These are phyloP conservation scores for Ptyas mucosa DNA, from an alignment of 2,113 vertebrate species.

Conservation along the genomic window DNA sequence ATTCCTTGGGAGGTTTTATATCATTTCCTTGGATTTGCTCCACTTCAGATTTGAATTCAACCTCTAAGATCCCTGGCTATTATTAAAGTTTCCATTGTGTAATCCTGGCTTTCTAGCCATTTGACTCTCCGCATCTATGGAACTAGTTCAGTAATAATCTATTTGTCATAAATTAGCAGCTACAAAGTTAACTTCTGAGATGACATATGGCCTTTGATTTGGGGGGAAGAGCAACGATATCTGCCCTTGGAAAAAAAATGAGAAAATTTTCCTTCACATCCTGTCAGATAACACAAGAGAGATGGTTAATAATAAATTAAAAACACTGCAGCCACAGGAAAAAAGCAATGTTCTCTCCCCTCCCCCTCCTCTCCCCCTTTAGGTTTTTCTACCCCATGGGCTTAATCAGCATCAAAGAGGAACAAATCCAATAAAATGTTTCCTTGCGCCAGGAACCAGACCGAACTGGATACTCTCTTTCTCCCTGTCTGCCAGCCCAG, in stretches of 20 bases:
- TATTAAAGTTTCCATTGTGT: not conserved
- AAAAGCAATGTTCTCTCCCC: constrained; percentile 51
- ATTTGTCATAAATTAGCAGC: constrained; percentile 57
- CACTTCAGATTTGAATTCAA: fast-evolving
- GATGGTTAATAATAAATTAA: constrained; percentile 78
- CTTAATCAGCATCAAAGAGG: constrained; percentile 77
- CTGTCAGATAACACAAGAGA: constrained; percentile 64
- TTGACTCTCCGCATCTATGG: constrained; percentile 28
- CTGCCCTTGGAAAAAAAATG: constrained; percentile 42
- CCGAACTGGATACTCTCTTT: constrained; percentile 51
- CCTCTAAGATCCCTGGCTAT: not conserved
- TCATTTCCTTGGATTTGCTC: not conserved
- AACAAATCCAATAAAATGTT: constrained; percentile 78
- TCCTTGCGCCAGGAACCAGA: constrained; percentile 68
- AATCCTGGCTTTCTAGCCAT: constrained; percentile 13
- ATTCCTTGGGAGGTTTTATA: not conserved
- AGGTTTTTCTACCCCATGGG: constrained; percentile 68
- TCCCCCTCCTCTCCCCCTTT: constrained; percentile 50
- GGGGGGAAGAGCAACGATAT: not conserved
- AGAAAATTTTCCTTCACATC: constrained; percentile 51
- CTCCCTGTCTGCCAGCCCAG: constrained; percentile 49
- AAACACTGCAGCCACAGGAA: constrained; percentile 60
- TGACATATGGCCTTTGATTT: constrained; percentile 36
- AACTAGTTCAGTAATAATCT: constrained; percentile 45
- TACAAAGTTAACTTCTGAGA: constrained; percentile 43